These are phyloP conservation scores for Botia kubotai DNA, from an alignment of 2,797 vertebrate species.

Conservation along the genomic window DNA sequence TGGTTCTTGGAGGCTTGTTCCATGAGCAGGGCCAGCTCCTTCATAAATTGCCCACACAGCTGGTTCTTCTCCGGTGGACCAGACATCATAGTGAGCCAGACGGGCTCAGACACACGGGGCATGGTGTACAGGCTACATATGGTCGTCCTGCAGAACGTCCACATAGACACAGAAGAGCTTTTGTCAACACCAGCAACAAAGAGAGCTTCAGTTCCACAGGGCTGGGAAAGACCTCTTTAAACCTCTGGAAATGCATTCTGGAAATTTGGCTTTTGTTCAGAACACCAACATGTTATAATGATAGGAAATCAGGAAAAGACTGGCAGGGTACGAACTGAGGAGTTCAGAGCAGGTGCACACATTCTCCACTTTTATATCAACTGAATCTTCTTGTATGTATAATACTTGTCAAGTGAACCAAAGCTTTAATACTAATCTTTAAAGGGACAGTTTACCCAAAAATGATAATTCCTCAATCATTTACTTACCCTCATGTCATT, in stretches of 20 bases:
- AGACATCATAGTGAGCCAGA: slow-evolving; percentile 99
- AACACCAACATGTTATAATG: slow-evolving; percentile 61
- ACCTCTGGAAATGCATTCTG: slow-evolving; percentile 63
- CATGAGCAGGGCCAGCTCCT: slow-evolving; percentile 92
- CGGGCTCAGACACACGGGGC: slow-evolving; percentile 95
- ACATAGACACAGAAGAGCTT: slow-evolving; percentile 61
- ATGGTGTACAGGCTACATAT: slow-evolving; percentile 98
- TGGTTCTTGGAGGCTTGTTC: slow-evolving; percentile 98
- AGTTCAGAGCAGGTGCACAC: no score
- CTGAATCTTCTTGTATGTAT: no score
- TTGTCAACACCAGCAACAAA: slow-evolving; percentile 76
- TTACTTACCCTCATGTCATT: no score
- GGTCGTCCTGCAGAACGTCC: slow-evolving; percentile 81
- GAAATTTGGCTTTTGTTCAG: slow-evolving; percentile 69
- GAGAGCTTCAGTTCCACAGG: slow-evolving; percentile 53
- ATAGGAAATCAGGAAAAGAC: slow-evolving; percentile 50
- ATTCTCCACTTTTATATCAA: no score
- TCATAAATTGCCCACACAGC: slow-evolving; percentile 96
- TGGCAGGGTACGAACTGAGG: no score
- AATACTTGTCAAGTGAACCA: no score
- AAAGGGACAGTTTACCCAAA: no score
- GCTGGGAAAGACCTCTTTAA: slow-evolving; percentile 71
- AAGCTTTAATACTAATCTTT: no score
- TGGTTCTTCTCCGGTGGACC: slow-evolving; percentile 94
- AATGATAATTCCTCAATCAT: no score